A percentile compares a stretch with the other conserved stretches of the same genome.
Evolutionary conservation across 1,140 invertebrate genomes (phyloP).

Genomic region (Trypoxylus dichotomus): DNA sequence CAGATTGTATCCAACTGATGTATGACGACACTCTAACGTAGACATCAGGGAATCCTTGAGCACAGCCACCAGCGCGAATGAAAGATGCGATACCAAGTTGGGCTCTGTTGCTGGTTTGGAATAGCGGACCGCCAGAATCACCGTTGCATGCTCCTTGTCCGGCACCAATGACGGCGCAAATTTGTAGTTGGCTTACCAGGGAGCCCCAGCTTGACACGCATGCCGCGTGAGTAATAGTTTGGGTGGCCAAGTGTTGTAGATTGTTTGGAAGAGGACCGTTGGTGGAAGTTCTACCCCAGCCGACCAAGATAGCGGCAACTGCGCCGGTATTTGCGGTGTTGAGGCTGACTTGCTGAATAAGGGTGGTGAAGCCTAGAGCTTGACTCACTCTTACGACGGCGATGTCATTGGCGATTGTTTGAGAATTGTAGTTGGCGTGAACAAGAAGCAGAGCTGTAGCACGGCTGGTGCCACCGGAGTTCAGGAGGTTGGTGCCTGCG

Average conservation of each 20-base stretch:
- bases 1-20: slow-evolving; percentile 46
- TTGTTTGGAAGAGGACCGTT: background rate
- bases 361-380: background rate
- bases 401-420: background rate
- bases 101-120: background rate
- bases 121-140: slow-evolving; percentile 34
- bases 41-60: slow-evolving; percentile 60
- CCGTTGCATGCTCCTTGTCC: slow-evolving; percentile 54
- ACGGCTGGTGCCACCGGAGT: background rate
- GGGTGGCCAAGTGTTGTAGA: background rate
- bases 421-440: background rate
- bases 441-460: background rate
- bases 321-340: background rate
- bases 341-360: background rate
- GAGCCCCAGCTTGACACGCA: slow-evolving; percentile 39
- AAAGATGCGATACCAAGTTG: slow-evolving; percentile 61
- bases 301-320: background rate
- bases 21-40: slow-evolving; percentile 57
- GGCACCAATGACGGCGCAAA: slow-evolving; percentile 53
- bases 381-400: background rate
- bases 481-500: background rate
- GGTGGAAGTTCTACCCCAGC: background rate
- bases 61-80: slow-evolving; percentile 59
- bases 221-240: background rate
- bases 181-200: slow-evolving; percentile 46